Conservation (phyloP, 1,140 invertebrate species). For the Acromyrmex heyeri region DNA sequence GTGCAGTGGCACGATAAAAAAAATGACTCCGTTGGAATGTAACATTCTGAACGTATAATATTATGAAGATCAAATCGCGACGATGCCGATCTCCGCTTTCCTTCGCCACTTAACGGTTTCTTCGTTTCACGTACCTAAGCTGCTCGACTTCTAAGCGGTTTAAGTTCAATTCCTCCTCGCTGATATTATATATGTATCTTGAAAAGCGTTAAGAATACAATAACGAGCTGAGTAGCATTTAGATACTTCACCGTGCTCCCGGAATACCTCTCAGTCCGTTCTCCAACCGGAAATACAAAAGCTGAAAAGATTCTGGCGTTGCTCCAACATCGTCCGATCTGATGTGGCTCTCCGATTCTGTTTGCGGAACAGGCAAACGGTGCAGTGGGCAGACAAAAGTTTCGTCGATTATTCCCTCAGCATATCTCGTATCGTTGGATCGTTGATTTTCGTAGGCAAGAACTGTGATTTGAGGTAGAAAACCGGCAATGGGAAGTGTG, state of each 20-base stretch:
- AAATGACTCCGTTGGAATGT: slow-evolving; percentile 36
- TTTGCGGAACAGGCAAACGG: slow-evolving; percentile 41
- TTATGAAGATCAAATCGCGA: slow-evolving; percentile 16
- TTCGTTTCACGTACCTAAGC: no score
- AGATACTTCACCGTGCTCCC: background rate
- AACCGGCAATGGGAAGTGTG: background rate
- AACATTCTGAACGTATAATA: background rate
- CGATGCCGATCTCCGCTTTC: background rate
- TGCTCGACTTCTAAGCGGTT: background rate
- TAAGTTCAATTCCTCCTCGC: background rate
- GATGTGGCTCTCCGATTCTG: slow-evolving; percentile 59
- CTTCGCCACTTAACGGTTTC: slow-evolving; percentile 6
- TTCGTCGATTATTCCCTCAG: slow-evolving; percentile 62
- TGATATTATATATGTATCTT: background rate
- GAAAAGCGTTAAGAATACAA: background rate
- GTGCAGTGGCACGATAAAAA: slow-evolving; percentile 62
- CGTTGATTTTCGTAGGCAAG: background rate
- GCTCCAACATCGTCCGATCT: slow-evolving; percentile 65
- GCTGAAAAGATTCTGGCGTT: slow-evolving; percentile 69
- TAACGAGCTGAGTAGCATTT: background rate
- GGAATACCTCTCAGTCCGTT: slow-evolving; percentile 43
- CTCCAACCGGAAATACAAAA: slow-evolving; percentile 73
- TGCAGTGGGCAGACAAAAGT: slow-evolving; percentile 43
- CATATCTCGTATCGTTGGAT: background rate
- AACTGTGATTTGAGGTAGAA: background rate